Base-by-base conservation (phyloP, 2,113 vertebrate genomes). In the Pelmatolapia mariae region DNA sequence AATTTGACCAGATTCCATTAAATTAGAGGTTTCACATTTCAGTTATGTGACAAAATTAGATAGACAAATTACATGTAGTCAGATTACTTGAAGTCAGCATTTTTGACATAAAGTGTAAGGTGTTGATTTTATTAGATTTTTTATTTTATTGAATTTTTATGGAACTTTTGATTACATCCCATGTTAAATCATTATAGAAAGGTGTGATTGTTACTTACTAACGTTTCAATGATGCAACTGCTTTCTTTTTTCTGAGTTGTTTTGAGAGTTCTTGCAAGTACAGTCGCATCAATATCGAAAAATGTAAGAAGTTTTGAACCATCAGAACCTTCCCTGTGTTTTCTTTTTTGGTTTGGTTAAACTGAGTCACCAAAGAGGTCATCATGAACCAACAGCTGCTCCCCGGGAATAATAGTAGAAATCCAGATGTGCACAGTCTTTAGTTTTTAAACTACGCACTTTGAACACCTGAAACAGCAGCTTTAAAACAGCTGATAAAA, bases 1-100 rank as follows among this genome's bases (percentile, higher is more conserved):
- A 66, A 66, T 38, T n/a, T 38, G 61, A 66, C 19, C 33, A 22
- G 61, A 38, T 66, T 66, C 19, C 61, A 12, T 66, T 36, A 66
- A 38, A 13, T 66, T 38, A 0, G 31, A n/a, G 31, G 36, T 63
- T 63, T 63, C 0, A 13, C 10, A 13, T 66, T 38, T 66, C 19
- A 38, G 33, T 66, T n/a, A 66, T 1, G 61, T 12, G 6, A 22
- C 18, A 66, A 38, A 0, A 66, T 66, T 66, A 12, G 5, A 38
- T 7, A 3, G 29, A 33, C 3, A 33, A 61, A 33, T 11, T 22
- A 54, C 1, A 54, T 26, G 54, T 56, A 56, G 1, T 56, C 22
- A 26, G 22, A 56, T 26, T 56, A 56, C 54, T 4, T 56, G n/a
- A 24, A 56, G 53, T 56, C 0, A 24, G 22, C n/a, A 56, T 12